Conservation (phyloP, 2,113 vertebrate genomes). For the Pollimyrus isidori region DNA sequence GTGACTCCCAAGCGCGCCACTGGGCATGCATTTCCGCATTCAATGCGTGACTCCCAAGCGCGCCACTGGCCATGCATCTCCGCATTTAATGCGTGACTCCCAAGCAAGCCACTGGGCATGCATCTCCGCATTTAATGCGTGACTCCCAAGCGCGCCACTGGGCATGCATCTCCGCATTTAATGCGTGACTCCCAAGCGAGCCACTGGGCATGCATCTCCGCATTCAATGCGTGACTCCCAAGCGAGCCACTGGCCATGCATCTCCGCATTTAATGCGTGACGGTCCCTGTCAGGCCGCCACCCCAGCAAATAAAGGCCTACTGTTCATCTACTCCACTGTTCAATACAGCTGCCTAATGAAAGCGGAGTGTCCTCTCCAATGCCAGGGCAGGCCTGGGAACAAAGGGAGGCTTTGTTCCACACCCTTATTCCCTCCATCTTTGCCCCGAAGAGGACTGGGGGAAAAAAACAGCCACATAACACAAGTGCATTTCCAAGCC, state of each 20-base stretch:
- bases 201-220: background rate
- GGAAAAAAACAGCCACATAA: background rate
- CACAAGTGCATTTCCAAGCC: background rate
- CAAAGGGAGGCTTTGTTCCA: constrained; percentile 11
- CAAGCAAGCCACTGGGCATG: background rate
- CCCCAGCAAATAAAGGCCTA: constrained; percentile 6
- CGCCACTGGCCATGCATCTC: background rate
- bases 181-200: background rate
- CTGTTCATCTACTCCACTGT: constrained; percentile 7
- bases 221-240: background rate
- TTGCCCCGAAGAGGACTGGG: constrained; percentile 1
- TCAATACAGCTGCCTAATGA: constrained; percentile 9
- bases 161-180: background rate
- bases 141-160: background rate
- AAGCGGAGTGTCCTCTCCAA: constrained; percentile 13
- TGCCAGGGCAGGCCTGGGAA: background rate
- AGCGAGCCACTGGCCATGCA: background rate
- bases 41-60: background rate
- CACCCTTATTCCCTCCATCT: background rate
- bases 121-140: background rate
- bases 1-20: background rate
- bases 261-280: background rate
- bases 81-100: background rate
- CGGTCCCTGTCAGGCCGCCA: background rate
- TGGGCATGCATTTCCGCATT: background rate